Base-by-base conservation (phyloP, 1,140 invertebrate species). In the Steinernema khuongi region DNA sequence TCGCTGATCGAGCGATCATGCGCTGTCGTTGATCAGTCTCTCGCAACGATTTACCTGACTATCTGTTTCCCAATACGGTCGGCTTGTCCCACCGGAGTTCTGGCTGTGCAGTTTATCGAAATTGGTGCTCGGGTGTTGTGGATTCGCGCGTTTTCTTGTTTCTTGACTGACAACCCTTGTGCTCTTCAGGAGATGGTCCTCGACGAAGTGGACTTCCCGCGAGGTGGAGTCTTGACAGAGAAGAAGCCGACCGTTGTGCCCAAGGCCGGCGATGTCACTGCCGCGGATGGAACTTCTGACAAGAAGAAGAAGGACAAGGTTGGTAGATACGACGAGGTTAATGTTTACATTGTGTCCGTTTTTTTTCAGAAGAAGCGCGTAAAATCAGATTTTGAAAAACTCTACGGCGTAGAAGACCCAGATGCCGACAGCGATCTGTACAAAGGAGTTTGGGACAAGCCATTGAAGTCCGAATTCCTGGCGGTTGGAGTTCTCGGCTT, bases 401-500 rank as follows among this genome's bases (percentile, higher is more conserved):
- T 80, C 30, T 30, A 44, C 30, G 73, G 67, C 17, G 30, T 22
- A n/a, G 77, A 80, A 17, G 68, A 72, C 17, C 28, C 70, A 22
- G 44, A 78, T 17, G 50, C 14, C 11, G 22, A 4, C 19, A 60
- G 14, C 50, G 4, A 60, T 22, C 7, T 41, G 11, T 79, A 78
- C 41, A 71, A 78, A n/a, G 32, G 60, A n/a, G 78, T 82, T 26
- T 82, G 80, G 41, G 43, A 74, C 7, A 77, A 83, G 31, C 41
- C 68, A 30, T 19, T 82, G 0, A 75, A 72, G 19, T 4, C 28
- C 1, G 81, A 82, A n/a, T 33, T 79, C 2, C 68, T 84, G 18
- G 41, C 68, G 4, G 74, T 73, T 43, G 81, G 77, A 22, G 69
- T 85, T 22, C 50, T 73, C n/a, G 81, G 82, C 22, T 67, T 84